Evolutionary conservation across 2,113 vertebrate species (phyloP).

Genomic region (Amblyornis subalaris): DNA sequence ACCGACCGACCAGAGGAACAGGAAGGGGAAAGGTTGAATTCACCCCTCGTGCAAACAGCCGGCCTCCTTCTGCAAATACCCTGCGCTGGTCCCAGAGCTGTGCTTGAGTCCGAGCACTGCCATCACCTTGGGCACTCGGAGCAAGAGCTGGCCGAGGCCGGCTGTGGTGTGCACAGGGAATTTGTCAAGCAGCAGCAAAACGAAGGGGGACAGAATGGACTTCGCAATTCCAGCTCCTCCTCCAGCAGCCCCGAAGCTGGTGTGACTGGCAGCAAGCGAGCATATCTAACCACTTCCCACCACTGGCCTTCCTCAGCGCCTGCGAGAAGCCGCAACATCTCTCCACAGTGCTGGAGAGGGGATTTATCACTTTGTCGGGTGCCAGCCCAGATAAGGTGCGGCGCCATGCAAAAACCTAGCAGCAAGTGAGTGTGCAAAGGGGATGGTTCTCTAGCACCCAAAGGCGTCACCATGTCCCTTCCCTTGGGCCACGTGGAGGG

Average conservation of each 20-base stretch:
- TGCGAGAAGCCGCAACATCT: background rate
- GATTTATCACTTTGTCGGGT: constrained; percentile 13
- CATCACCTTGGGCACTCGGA: rapidly evolving
- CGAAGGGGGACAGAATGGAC: background rate
- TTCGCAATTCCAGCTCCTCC: background rate
- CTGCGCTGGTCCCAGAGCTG: background rate
- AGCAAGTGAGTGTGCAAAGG: background rate
- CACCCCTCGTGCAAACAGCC: background rate
- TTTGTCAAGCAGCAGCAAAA: background rate
- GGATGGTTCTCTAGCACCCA: background rate
- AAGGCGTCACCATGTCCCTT: background rate
- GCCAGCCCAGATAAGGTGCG: constrained; percentile 4
- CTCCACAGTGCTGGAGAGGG: background rate
- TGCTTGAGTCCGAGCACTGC: rapidly evolving
- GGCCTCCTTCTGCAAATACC: background rate
- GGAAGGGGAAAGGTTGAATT: constrained; percentile 33
- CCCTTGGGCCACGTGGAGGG: rapidly evolving
- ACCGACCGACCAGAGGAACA: background rate
- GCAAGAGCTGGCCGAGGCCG: background rate
- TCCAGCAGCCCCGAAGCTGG: rapidly evolving
- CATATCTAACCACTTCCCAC: background rate
- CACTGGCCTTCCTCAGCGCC: background rate
- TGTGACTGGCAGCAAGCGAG: background rate
- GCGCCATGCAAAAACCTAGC: background rate
- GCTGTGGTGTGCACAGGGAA: rapidly evolving